Percentiles rank a stretch among this genome's conserved stretches.
Conservation (phyloP, 2,797 vertebrate genomes). For the Acanthopagrus latus region DNA sequence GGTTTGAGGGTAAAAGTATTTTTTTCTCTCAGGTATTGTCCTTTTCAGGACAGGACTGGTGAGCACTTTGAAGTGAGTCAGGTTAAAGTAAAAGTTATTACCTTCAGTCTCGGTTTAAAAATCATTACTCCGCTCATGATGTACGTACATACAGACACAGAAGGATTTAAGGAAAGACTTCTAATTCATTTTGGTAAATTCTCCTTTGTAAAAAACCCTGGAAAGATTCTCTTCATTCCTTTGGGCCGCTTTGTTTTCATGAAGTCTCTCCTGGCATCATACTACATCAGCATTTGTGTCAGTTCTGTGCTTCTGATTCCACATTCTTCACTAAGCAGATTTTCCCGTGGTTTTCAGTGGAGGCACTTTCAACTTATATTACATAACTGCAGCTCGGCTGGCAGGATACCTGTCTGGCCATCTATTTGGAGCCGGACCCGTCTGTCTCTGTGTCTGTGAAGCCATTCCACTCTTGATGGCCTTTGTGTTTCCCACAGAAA, state of each 20-base stretch:
- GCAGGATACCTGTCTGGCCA: conserved; percentile 48
- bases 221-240: conserved; percentile 6
- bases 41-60: too few relatives aligned
- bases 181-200: conserved; percentile 15
- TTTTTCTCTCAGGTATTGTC: too few relatives aligned
- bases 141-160: neutral
- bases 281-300: neutral
- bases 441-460: conserved; percentile 60
- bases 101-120: too few relatives aligned
- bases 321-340: conserved; percentile 23
- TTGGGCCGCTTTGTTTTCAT: conserved; percentile 18
- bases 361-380: conserved; percentile 57
- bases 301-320: conserved; percentile 5
- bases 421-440: conserved; percentile 66
- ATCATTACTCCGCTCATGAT: neutral
- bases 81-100: too few relatives aligned
- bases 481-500: conserved; percentile 77
- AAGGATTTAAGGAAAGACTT: neutral
- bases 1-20: too few relatives aligned
- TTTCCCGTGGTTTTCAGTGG: conserved; percentile 9
- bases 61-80: too few relatives aligned
- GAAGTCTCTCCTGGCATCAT: neutral
- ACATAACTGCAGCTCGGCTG: conserved; percentile 60
- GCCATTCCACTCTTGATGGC: conserved; percentile 51
- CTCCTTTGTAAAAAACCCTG: neutral